Conservation (phyloP, 2,797 vertebrate genomes). For the Pseudomugil tenellus region DNA sequence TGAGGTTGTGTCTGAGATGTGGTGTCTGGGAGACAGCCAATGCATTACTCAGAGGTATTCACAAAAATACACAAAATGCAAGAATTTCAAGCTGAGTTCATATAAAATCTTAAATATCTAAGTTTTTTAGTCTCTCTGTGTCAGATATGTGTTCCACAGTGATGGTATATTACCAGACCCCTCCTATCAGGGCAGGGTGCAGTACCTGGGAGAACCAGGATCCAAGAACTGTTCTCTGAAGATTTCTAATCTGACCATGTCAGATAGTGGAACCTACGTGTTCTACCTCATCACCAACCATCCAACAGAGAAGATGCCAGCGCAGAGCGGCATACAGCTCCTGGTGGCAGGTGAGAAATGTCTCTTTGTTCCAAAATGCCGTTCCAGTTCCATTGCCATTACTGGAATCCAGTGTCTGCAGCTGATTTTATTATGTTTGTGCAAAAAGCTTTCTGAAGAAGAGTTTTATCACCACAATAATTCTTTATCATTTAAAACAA, state of each 20-base stretch:
- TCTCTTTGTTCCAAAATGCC: background rate
- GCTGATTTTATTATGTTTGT: background rate
- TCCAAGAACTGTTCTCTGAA: conserved; percentile 77
- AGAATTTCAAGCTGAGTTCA: background rate
- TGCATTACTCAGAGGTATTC: conserved; percentile 76
- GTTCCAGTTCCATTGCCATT: background rate
- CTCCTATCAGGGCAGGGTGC: conserved; percentile 63
- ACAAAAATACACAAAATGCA: background rate
- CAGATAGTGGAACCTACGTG: conserved; percentile 75
- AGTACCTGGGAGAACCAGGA: conserved; percentile 73
- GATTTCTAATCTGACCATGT: conserved; percentile 71
- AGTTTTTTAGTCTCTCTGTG: conserved; percentile 21
- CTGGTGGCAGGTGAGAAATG: conserved; percentile 69
- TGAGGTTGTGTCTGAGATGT: conserved; percentile 77
- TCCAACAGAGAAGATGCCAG: conserved; percentile 69
- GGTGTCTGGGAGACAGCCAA: conserved; percentile 74
- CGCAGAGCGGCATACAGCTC: conserved; percentile 76
- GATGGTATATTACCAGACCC: conserved; percentile 60
- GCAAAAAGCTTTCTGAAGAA: background rate
- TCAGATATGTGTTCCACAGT: conserved; percentile 81
- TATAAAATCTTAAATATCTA: background rate
- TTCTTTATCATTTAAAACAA: background rate
- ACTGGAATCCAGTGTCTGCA: background rate
- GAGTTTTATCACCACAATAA: background rate
- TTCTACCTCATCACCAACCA: conserved; percentile 78